Base-by-base conservation (phyloP, 2,113 vertebrate species). In the Oceanodroma tethys region DNA sequence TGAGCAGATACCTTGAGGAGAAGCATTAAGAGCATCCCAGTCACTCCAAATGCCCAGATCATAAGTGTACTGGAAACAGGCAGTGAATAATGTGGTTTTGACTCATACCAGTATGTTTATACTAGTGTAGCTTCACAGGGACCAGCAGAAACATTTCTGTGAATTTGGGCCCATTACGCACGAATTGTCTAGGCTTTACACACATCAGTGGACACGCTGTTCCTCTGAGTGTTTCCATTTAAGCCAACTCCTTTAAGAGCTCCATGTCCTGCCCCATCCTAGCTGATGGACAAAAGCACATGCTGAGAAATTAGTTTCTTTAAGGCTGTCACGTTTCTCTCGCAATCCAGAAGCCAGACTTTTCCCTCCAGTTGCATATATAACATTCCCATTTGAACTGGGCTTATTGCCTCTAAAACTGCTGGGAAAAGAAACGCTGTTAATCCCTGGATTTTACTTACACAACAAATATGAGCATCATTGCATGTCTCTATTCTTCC, bases 401-500 rank as follows among this genome's bases (percentile, higher is more conserved):
- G 76, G 36, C 20, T 70, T 94, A 91, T 13, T 95, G 52, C 4
- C 23, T 82, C 48, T 70, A 47, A 76, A 94, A 88, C 12, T 85
- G n/a, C 67, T 86, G 74, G n/a, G 38, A 81, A 76, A 86, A 89
- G 6, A 74, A 87, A 63, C 3, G 5, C 36, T 68, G 42, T 59
- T 90, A 58, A 93, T 76, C 45, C 12, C 17, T 75, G 43, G 29
- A 53, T 92, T 88, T 90, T 91, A 68, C 40, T 67, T 76, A 66
- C 42, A 38, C 27, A 73, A 45, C 18, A 80, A 85, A 53, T 55
- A n/a, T 20, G 26, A 74, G 19, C 47, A 82, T 89, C 40, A 21
- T 48, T 83, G 82, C 11, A 21, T 91, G 79, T 95, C 74, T 97
- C 78, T 97, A 52, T 71, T 90, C 81, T 98, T 98, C 92, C 97